A percentile compares a stretch with the other conserved stretches of the same genome.
Evolutionary conservation across 2,797 vertebrate species (phyloP).

Genomic region (Lepus oiostolus): DNA sequence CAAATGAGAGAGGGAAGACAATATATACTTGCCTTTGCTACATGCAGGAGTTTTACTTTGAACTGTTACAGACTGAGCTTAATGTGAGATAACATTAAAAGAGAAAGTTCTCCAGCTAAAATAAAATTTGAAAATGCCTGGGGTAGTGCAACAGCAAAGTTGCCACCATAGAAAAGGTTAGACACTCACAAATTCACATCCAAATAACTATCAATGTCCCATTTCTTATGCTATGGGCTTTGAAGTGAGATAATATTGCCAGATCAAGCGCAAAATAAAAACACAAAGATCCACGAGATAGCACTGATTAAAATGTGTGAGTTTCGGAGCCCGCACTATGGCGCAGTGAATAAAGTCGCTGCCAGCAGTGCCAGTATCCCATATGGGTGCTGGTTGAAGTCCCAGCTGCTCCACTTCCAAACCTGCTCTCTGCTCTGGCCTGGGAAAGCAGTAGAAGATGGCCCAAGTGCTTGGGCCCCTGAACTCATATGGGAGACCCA

Average conservation of each 20-base stretch:
- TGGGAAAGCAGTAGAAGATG: too few species aligned
- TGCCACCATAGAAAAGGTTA: neutral
- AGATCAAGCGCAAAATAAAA: slow-evolving; percentile 2
- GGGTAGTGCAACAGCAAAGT: neutral
- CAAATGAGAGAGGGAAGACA: neutral
- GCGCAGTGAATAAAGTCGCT: too few species aligned
- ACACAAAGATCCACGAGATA: neutral
- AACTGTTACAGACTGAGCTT: neutral
- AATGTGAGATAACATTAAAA: neutral
- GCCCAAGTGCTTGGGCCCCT: too few species aligned
- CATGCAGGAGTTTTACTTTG: neutral
- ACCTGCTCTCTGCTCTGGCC: too few species aligned
- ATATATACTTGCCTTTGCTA: neutral
- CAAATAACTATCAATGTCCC: neutral
- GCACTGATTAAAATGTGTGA: neutral
- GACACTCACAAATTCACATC: neutral
- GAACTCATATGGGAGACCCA: too few species aligned
- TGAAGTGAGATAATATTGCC: neutral
- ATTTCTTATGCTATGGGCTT: neutral
- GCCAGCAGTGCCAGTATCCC: too few species aligned
- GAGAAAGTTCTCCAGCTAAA: neutral
- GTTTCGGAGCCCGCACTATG: neutral
- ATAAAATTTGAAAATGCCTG: slow-evolving; percentile 37
- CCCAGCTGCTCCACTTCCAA: too few species aligned
- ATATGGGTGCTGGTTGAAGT: too few species aligned